Evolutionary conservation across 2,113 vertebrate genomes (phyloP).

Genomic region (Bambusicola thoracicus): DNA sequence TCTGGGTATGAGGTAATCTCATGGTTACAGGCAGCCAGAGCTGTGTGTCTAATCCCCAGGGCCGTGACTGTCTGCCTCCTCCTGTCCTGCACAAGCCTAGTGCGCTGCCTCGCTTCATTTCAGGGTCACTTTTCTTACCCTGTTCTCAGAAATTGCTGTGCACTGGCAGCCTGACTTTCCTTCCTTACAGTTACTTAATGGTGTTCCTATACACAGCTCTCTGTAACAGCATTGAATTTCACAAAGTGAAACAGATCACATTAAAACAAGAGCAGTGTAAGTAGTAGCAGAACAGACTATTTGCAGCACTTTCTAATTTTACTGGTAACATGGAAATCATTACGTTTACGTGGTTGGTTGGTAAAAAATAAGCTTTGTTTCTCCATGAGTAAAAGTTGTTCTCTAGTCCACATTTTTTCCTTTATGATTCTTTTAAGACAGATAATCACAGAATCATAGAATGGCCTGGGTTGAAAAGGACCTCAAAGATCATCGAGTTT

Average conservation of each 20-base stretch:
- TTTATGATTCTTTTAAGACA: background rate
- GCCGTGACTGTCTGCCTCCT: background rate
- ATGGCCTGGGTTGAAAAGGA: too few relatives aligned
- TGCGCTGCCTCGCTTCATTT: rapidly evolving
- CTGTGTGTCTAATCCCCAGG: background rate
- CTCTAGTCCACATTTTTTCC: background rate
- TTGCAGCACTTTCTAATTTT: background rate
- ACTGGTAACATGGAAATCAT: background rate
- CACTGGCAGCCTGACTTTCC: background rate
- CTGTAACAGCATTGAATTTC: background rate
- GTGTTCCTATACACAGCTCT: background rate
- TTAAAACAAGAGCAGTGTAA: background rate
- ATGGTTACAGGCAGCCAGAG: background rate
- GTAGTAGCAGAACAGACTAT: background rate
- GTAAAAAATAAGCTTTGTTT: background rate
- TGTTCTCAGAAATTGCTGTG: background rate
- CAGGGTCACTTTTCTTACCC: background rate
- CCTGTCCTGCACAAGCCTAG: background rate
- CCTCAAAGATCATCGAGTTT: too few relatives aligned
- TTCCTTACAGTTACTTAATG: background rate
- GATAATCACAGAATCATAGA: too few relatives aligned
- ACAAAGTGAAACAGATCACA: background rate
- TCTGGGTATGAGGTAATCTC: background rate
- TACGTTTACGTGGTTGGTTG: background rate
- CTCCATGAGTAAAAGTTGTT: background rate